phyloP scores from a whole-genome alignment of 2,797 vertebrate genomes.

The Chromis chromis region DNA sequence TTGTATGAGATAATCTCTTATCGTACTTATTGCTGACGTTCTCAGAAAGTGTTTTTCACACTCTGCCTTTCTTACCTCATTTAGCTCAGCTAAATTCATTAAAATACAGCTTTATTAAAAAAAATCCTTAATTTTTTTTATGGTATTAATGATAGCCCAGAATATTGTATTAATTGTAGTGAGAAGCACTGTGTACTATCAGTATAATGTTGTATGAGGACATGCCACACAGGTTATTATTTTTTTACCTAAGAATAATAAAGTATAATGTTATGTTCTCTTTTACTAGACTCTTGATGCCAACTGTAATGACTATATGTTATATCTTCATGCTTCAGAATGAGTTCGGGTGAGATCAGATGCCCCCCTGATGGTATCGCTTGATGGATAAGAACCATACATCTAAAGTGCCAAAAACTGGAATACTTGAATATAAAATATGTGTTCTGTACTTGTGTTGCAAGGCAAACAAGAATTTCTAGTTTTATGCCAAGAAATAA shows the following conservation, averaged over 20 bases:
- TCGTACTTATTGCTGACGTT: neutral
- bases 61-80: neutral
- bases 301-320: neutral
- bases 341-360: neutral
- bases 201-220: neutral
- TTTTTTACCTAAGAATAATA: neutral
- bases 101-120: neutral
- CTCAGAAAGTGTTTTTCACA: neutral
- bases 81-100: neutral
- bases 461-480: conserved; percentile 11
- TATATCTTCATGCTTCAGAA: neutral
- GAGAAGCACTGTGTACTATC: neutral
- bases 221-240: neutral
- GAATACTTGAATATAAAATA: neutral
- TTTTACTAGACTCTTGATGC: neutral
- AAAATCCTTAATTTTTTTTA: neutral
- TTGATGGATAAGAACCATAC: neutral
- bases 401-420: neutral
- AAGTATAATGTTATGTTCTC: neutral
- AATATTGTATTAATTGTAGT: conserved; percentile 3
- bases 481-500: conserved; percentile 27
- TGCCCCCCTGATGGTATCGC: neutral
- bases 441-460: conserved; percentile 11
- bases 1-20: neutral
- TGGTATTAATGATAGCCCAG: conserved; percentile 13